phyloP scores from a whole-genome alignment of 2,888 invertebrate species.

The Drosophila colorata region DNA sequence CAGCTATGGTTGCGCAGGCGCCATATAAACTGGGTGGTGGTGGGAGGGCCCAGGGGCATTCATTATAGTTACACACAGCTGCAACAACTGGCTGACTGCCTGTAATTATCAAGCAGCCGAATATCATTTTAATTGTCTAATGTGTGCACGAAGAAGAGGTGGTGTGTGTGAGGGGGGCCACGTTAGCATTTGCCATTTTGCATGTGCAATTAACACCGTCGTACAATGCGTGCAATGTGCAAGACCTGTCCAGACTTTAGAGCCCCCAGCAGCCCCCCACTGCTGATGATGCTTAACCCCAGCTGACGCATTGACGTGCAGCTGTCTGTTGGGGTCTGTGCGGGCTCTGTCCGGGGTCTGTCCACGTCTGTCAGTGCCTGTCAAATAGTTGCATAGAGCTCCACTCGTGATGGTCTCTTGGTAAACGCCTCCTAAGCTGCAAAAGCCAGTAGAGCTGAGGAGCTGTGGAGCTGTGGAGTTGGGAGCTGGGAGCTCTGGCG shows the following conservation, averaged over 20 bases:
- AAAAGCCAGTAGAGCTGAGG: not conserved
- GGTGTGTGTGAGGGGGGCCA: not conserved
- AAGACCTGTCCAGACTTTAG: constrained; percentile 23
- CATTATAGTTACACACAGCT: constrained; percentile 31
- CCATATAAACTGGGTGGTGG: constrained; percentile 15
- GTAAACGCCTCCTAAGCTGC: constrained; percentile 18
- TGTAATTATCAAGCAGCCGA: constrained; percentile 61
- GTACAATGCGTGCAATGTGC: constrained; percentile 43
- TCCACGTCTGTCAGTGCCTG: constrained; percentile 55
- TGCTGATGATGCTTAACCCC: constrained; percentile 38
- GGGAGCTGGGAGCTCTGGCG: constrained; percentile 9
- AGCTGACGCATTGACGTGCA: constrained; percentile 54
- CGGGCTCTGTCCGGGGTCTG: constrained; percentile 4
- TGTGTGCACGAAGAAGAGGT: constrained; percentile 2
- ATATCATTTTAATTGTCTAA: constrained; percentile 60
- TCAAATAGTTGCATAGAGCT: constrained; percentile 33
- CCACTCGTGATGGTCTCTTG: constrained; percentile 15
- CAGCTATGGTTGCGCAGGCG: constrained; percentile 21
- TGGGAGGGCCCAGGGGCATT: constrained; percentile 11
- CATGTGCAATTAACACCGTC: constrained; percentile 56
- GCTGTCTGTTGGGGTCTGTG: constrained; percentile 38
- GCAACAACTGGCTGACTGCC: constrained; percentile 27
- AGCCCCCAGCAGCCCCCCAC: not conserved
- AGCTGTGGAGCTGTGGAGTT: too few relatives aligned
- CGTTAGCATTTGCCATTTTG: constrained; percentile 66